Conservation (phyloP, 2,797 vertebrate species). For the Lutra lutra region DNA sequence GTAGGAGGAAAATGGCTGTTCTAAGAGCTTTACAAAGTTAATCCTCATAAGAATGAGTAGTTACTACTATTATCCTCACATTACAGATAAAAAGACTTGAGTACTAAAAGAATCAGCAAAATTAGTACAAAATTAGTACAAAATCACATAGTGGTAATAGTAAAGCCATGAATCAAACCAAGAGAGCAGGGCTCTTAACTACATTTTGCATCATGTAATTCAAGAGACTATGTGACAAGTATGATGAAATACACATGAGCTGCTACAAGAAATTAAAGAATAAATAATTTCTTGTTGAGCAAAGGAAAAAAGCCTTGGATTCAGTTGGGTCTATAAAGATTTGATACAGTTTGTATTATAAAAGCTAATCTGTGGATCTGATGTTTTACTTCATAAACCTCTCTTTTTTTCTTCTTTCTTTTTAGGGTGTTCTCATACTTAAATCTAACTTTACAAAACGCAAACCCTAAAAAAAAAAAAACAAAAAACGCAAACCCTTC, state of each 20-base stretch:
- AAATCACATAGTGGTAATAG: not conserved
- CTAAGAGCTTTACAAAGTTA: constrained; percentile 43
- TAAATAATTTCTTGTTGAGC: constrained; percentile 8
- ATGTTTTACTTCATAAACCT: not conserved
- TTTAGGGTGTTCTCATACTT: not conserved
- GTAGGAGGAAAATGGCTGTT: not conserved
- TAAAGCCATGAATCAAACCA: constrained; percentile 5
- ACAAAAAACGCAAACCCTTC: not conserved
- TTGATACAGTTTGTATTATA: not conserved
- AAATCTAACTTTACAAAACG: constrained; percentile 18
- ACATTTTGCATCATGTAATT: not conserved
- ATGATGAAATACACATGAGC: not conserved
- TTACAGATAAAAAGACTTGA: constrained; percentile 27
- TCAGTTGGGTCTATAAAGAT: not conserved
- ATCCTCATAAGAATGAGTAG: not conserved
- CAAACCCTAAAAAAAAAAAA: too few species aligned
- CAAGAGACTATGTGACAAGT: not conserved
- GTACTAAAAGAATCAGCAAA: not conserved
- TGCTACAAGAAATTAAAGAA: constrained; percentile 40
- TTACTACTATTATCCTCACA: not conserved
- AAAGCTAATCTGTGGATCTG: not conserved
- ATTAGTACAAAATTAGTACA: not conserved
- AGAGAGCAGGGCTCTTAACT: not conserved
- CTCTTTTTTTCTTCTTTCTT: not conserved
- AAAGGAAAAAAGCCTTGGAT: constrained; percentile 48